A percentile compares a stretch with the other conserved stretches of the same genome.
Conservation (phyloP, 2,888 invertebrate species). For the Laothoe populi region DNA sequence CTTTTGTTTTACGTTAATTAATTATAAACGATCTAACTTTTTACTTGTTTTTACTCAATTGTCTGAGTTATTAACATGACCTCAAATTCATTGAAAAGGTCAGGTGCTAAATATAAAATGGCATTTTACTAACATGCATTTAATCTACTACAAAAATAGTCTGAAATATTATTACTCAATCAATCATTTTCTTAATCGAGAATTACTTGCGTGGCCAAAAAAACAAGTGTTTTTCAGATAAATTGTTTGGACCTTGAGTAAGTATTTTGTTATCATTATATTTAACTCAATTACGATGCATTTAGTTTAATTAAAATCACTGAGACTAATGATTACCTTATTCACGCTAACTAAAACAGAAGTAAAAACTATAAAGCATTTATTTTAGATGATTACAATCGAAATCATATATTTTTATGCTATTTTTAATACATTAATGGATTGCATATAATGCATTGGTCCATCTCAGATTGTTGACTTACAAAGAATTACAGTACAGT, state of each 20-base stretch:
- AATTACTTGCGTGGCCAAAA: not conserved
- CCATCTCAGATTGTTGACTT: constrained; percentile 37
- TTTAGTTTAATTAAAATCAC: constrained; percentile 8
- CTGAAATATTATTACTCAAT: too few relatives aligned
- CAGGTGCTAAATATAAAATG: not conserved
- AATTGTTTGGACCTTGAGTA: not conserved
- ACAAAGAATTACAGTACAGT: constrained; percentile 43
- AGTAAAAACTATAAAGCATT: constrained; percentile 4
- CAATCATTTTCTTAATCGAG: not conserved
- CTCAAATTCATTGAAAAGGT: constrained; percentile 1
- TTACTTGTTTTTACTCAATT: not conserved
- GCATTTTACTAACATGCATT: not conserved
- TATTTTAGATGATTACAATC: not conserved
- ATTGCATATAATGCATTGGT: constrained; percentile 32
- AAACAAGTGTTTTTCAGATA: not conserved
- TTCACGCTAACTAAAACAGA: not conserved
- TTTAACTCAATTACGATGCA: constrained; percentile 15
- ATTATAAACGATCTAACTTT: not conserved
- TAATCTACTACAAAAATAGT: too few relatives aligned
- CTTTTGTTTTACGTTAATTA: constrained; percentile 6
- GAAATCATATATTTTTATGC: constrained; percentile 8
- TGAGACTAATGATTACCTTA: not conserved
- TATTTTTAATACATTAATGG: constrained; percentile 31
- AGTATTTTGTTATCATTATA: not conserved
- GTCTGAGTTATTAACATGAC: constrained; percentile 4